These are phyloP conservation scores for Drosophila sproati DNA, from an alignment of 1,140 invertebrate species.

Conservation along the genomic window DNA sequence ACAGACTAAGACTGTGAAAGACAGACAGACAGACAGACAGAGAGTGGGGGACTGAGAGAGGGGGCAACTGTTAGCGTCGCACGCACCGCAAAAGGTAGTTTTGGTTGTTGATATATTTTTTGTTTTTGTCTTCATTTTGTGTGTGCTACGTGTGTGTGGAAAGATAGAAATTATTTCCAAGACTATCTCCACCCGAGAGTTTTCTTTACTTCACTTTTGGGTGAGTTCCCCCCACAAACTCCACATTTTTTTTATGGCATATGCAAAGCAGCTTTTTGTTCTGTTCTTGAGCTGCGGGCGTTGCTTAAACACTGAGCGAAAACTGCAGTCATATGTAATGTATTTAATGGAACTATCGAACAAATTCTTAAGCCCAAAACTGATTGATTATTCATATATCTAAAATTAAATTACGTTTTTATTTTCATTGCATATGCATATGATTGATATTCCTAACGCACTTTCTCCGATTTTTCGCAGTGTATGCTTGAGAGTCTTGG, in stretches of 20 bases:
- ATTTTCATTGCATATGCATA: not conserved
- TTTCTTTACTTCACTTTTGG: constrained; percentile 27
- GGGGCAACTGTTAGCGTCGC: constrained; percentile 55
- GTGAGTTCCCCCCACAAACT: constrained; percentile 1
- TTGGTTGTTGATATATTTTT: not conserved
- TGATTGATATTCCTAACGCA: not conserved
- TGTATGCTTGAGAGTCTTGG: constrained; percentile 23
- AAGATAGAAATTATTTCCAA: constrained; percentile 71
- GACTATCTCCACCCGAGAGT: constrained; percentile 21
- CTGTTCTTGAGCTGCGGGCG: constrained; percentile 49
- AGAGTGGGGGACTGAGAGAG: constrained; percentile 10
- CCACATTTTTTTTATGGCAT: constrained; percentile 52
- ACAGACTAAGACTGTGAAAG: not conserved
- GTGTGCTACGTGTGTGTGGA: constrained; percentile 60
- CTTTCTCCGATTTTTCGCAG: constrained; percentile 13
- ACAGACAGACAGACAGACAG: not conserved
- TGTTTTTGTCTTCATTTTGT: constrained; percentile 28
- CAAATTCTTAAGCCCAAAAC: too few species aligned
- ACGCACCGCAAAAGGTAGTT: constrained; percentile 61
- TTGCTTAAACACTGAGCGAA: constrained; percentile 31
- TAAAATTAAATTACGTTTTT: too few species aligned
- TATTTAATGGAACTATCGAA: not conserved
- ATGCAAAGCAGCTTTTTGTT: constrained; percentile 70
- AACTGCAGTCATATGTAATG: not conserved
- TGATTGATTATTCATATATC: too few species aligned